Base-by-base conservation (phyloP, 2,888 invertebrate species). In the Nomada ferruginata region DNA sequence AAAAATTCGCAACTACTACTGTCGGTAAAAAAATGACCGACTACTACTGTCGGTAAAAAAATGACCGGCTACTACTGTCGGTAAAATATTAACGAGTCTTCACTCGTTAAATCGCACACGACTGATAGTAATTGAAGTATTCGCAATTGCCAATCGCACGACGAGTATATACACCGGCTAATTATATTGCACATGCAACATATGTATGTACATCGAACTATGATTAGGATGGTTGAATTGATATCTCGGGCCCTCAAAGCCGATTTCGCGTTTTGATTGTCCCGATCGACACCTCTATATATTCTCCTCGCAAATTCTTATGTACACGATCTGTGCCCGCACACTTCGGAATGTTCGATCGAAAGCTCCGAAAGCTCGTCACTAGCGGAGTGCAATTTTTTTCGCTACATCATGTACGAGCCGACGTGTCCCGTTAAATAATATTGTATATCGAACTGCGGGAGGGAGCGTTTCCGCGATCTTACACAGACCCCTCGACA, bases 171-270 rank as follows among this genome's bases (percentile, higher is more conserved):
- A 80, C 73, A 83, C 59, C 36, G 47, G 81, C 72, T 68, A 66
- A 75, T 72, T 77, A 77, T 84, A 75, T 82, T 76, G 76, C 73
- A 78, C 78, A 79, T 53, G 77, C 77, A 76, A 85, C 66, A 63
- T 76, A 80, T 74, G 63, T 79, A 78, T 79, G 66, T 71, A 85
- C 71, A 85, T 76, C 68, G 53, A 77, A 71, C 60, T 82, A 79
- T 76, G 63, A 77, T 69, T 36, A 73, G 76, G 65, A 83, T 79
- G 75, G 57, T 85, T 55, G 55, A 70, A 47, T 78, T 71, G 71
- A 74, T 72, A 85, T 73, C 53, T 76, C 74, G 64, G 61, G 65
- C 66, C 76, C n/a, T 7, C 36, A 15, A 60, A n/a, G 20, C 59
- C 18, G 36, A 50, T 20, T 5, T 64, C 26, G 26, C 23, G 3